These are phyloP conservation scores for Morone chrysops DNA, from an alignment of 2,113 vertebrate species.

Conservation along the genomic window DNA sequence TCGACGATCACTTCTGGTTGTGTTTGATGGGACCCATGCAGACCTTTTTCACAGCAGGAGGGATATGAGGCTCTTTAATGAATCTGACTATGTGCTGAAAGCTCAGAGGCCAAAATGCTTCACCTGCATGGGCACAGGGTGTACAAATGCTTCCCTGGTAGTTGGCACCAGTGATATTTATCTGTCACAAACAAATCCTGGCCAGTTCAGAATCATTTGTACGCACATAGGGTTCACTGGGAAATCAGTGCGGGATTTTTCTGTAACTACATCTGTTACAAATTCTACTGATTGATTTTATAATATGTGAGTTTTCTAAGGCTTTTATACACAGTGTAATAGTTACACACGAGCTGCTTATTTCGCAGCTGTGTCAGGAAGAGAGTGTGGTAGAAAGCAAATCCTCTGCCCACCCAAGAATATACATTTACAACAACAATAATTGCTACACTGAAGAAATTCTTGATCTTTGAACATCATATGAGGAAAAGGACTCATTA, in stretches of 20 bases:
- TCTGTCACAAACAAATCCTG: neutral
- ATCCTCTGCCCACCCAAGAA: slow-evolving; percentile 23
- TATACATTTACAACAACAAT: slow-evolving; percentile 8
- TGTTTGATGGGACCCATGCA: neutral
- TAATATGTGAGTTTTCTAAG: neutral
- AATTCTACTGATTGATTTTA: too few species aligned
- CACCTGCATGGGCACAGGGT: neutral
- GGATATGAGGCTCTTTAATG: neutral
- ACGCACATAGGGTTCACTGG: neutral
- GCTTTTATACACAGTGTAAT: neutral
- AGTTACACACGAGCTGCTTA: neutral
- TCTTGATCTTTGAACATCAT: too few species aligned
- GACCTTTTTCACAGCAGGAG: neutral
- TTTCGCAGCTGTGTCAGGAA: neutral
- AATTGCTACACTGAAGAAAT: slow-evolving; percentile 31
- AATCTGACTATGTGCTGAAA: neutral
- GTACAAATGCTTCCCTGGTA: neutral
- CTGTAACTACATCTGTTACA: neutral
- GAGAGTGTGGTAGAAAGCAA: neutral
- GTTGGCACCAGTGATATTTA: neutral
- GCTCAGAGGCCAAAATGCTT: neutral
- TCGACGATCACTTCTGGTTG: neutral
- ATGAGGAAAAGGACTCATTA: slow-evolving; percentile 9
- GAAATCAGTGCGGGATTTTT: neutral
- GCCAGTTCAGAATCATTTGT: neutral